These are phyloP conservation scores for Empidonax alnorum DNA, from an alignment of 2,113 vertebrate species.

Conservation along the genomic window DNA sequence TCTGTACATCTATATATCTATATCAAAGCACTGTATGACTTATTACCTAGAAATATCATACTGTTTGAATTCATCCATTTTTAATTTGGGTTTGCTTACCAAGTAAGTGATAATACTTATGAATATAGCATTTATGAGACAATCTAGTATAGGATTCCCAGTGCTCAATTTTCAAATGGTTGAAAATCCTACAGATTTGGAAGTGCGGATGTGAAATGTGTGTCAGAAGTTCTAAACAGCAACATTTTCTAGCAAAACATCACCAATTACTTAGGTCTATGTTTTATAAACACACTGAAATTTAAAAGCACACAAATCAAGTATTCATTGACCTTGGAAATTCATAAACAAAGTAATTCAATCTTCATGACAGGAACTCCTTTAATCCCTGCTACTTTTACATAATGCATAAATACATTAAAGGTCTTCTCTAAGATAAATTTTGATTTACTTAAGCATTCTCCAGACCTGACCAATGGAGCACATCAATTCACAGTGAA, in stretches of 20 bases:
- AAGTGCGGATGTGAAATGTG: not conserved
- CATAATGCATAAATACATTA: not conserved
- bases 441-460: not conserved
- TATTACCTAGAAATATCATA: not conserved
- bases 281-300: not conserved
- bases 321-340: not conserved
- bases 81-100: not conserved
- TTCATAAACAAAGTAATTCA: not conserved
- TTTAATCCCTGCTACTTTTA: not conserved
- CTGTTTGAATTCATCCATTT: not conserved
- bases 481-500: not conserved
- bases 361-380: not conserved
- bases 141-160: not conserved
- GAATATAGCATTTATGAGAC: not conserved
- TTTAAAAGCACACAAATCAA: not conserved
- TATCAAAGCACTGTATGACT: not conserved
- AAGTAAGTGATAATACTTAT: not conserved
- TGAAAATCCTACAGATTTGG: not conserved
- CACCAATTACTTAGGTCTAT: not conserved
- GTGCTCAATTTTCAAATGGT: not conserved
- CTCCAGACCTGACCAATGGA: not conserved
- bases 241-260: not conserved
- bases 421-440: not conserved
- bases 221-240: not conserved
- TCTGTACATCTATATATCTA: too few relatives aligned